Evolutionary conservation across 2,888 invertebrate species (phyloP).

Genomic region (Sphecodes monilicornis): DNA sequence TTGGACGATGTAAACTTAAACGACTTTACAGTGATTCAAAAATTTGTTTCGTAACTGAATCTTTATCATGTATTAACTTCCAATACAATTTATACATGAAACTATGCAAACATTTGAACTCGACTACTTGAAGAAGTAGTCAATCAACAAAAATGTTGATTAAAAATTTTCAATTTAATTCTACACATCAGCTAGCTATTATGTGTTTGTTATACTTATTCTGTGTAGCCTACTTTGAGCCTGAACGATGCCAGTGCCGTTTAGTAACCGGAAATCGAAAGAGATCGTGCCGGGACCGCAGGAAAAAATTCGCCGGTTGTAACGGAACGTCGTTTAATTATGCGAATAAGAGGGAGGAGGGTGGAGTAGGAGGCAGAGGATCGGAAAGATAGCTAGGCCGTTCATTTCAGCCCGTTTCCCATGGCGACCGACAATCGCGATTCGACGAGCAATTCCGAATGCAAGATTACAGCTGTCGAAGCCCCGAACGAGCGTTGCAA

Average conservation of each 20-base stretch:
- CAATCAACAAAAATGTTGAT: background rate
- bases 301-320: slow-evolving; percentile 8
- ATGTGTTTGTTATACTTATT: background rate
- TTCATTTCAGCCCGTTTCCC: slow-evolving; percentile 51
- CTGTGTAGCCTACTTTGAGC: too few relatives aligned
- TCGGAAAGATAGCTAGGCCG: background rate
- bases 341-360: background rate
- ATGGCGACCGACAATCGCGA: slow-evolving; percentile 24
- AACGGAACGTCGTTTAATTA: slow-evolving; percentile 35
- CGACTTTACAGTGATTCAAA: background rate
- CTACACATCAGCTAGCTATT: background rate
- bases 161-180: background rate
- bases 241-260: background rate
- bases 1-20: background rate
- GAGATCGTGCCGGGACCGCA: background rate
- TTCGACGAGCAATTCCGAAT: slow-evolving; percentile 48
- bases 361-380: background rate
- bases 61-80: background rate
- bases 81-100: background rate
- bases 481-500: slow-evolving; percentile 39
- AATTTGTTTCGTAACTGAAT: background rate
- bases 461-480: slow-evolving; percentile 56
- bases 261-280: background rate
- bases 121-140: background rate
- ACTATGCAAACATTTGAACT: too few relatives aligned